Conservation (phyloP, 2,113 vertebrate species). For the Aix galericulata region DNA sequence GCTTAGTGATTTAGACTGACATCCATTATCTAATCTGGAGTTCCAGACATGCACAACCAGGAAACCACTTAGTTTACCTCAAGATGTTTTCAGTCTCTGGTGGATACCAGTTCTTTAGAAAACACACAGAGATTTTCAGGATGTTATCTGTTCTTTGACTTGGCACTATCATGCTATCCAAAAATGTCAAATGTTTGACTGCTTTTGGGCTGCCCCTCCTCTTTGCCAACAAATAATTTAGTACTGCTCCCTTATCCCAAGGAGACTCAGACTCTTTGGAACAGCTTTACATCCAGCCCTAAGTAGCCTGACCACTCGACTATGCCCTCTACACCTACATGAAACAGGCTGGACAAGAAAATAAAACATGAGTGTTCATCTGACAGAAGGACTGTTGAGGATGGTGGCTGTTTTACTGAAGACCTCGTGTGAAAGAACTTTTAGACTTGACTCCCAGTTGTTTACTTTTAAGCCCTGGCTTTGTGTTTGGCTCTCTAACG, state of each 20-base stretch:
- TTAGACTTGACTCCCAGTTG: background rate
- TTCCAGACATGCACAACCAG: background rate
- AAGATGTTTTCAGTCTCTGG: background rate
- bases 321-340: background rate
- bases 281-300: background rate
- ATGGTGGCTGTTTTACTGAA: background rate
- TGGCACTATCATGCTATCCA: background rate
- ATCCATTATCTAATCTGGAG: conserved; percentile 17
- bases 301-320: background rate
- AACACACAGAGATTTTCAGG: background rate
- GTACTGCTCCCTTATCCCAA: background rate
- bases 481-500: background rate
- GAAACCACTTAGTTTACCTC: background rate
- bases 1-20: conserved; percentile 25
- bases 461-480: background rate
- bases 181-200: background rate
- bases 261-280: background rate
- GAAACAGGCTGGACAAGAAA: background rate
- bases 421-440: background rate
- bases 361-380: background rate
- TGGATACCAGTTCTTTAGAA: background rate
- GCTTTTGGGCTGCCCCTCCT: background rate
- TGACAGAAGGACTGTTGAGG: background rate
- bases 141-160: background rate
- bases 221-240: background rate